These are phyloP conservation scores for Allobates femoralis DNA, from an alignment of 2,797 vertebrate species.

Conservation along the genomic window DNA sequence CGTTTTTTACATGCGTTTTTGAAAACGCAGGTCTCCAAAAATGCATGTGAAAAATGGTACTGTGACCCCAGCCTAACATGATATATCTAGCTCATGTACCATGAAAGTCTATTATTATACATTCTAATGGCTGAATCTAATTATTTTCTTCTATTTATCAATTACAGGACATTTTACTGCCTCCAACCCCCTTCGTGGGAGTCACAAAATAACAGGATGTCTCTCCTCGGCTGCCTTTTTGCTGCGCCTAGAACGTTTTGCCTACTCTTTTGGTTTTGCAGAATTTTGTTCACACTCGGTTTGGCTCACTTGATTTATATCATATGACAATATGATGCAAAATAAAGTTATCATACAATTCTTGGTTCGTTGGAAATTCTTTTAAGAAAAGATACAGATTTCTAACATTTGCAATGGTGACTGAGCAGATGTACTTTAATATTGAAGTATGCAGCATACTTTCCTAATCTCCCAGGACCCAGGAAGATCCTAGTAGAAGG, in stretches of 20 bases:
- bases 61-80: background rate
- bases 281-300: background rate
- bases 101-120: background rate
- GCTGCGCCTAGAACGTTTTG: background rate
- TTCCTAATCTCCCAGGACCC: too few relatives aligned
- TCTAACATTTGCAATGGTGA: too few relatives aligned
- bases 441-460: too few relatives aligned
- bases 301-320: background rate
- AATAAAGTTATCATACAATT: slow-evolving; percentile 27
- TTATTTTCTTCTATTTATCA: background rate
- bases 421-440: too few relatives aligned
- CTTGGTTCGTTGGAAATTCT: background rate
- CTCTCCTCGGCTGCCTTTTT: slow-evolving; percentile 6
- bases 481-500: too few relatives aligned
- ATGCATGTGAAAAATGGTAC: too few relatives aligned
- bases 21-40: too few relatives aligned
- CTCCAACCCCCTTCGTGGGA: slow-evolving; percentile 52
- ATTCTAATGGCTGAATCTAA: background rate
- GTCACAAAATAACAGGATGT: slow-evolving; percentile 15
- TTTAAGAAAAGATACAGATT: background rate
- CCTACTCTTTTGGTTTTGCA: background rate
- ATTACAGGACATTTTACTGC: slow-evolving; percentile 47
- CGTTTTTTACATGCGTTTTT: too few relatives aligned
- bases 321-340: background rate
- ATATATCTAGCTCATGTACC: background rate